Percentiles rank a stretch among this genome's conserved stretches.
phyloP scores from a whole-genome alignment of 1,140 invertebrate species.

The Brachionus calyciflorus region DNA sequence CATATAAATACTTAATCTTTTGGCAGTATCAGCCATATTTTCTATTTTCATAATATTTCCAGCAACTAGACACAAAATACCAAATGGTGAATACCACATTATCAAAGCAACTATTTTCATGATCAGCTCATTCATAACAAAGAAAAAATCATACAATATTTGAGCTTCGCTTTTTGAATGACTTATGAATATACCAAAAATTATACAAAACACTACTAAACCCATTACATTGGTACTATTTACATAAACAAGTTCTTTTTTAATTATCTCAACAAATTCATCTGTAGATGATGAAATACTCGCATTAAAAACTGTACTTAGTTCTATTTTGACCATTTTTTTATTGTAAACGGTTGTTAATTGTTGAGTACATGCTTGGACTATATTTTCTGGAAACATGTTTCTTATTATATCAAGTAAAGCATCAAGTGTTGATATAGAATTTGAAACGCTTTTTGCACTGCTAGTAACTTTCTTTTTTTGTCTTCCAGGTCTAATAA shows the following conservation, averaged over 20 bases:
- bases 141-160: slow-evolving; percentile 63
- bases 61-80: slow-evolving; percentile 85
- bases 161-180: slow-evolving; percentile 58
- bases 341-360: slow-evolving; percentile 15
- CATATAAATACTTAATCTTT: slow-evolving; percentile 40
- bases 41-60: slow-evolving; percentile 67
- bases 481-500: slow-evolving; percentile 40
- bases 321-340: not conserved
- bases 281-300: not conserved
- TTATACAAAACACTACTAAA: slow-evolving; percentile 63
- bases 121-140: slow-evolving; percentile 62
- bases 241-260: slow-evolving; percentile 8
- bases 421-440: slow-evolving; percentile 58
- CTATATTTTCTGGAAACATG: slow-evolving; percentile 51
- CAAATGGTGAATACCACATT: slow-evolving; percentile 74
- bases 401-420: slow-evolving; percentile 57
- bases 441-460: not conserved
- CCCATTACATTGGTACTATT: slow-evolving; percentile 49
- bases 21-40: slow-evolving; percentile 13
- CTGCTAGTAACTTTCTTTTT: not conserved
- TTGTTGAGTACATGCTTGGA: slow-evolving; percentile 49
- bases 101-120: slow-evolving; percentile 60
- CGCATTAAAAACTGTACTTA: not conserved
- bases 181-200: slow-evolving; percentile 64
- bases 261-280: slow-evolving; percentile 9